Conservation (phyloP, 2,797 vertebrate species). For the Melanogrammus aeglefinus region DNA sequence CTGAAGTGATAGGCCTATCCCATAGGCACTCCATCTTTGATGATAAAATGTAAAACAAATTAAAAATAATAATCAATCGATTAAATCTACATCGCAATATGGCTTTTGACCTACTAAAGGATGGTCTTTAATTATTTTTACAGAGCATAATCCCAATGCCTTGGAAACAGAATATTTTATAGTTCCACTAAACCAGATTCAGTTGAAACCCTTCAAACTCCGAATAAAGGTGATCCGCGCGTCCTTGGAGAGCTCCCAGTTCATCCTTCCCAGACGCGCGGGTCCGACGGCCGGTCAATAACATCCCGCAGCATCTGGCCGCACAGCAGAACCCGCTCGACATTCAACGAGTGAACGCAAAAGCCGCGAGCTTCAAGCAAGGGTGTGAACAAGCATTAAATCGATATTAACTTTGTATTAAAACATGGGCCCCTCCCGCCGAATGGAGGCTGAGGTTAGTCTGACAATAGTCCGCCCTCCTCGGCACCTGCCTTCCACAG, state of each 20-base stretch:
- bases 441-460: constrained; percentile 64
- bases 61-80: no score
- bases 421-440: constrained; percentile 74
- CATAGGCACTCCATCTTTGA: no score
- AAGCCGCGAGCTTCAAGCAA: constrained; percentile 65
- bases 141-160: background rate
- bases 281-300: background rate
- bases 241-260: no score
- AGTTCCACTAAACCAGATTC: background rate
- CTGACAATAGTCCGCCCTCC: constrained; percentile 73
- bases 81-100: no score
- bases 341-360: constrained; percentile 70
- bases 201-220: background rate
- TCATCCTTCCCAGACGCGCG: no score
- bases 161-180: background rate
- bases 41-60: no score
- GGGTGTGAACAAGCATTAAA: constrained; percentile 83
- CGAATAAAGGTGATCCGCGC: background rate
- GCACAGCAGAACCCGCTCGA: constrained; percentile 46
- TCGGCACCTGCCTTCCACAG: constrained; percentile 73
- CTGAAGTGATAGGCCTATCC: no score
- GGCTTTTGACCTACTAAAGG: no score
- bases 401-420: constrained; percentile 85
- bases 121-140: background rate
- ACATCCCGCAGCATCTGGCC: constrained; percentile 61